Percentiles rank a stretch among this genome's conserved stretches.
phyloP scores from a whole-genome alignment of 2,888 invertebrate genomes.

The Cantharis rufa region DNA sequence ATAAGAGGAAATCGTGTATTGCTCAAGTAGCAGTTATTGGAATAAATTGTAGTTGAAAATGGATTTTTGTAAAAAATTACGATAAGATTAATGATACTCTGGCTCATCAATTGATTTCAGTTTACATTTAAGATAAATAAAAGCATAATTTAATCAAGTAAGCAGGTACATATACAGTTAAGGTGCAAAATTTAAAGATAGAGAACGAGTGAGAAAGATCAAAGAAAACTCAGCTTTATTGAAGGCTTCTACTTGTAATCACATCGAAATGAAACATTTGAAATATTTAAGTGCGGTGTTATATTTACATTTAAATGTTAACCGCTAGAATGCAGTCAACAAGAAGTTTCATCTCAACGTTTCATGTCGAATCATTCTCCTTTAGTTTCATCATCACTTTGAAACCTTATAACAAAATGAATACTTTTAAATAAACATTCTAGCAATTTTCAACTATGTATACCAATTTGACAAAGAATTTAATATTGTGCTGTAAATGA shows the following conservation, averaged over 20 bases:
- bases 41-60: too few relatives aligned
- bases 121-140: background rate
- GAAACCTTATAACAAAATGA: slow-evolving; percentile 10
- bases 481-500: background rate
- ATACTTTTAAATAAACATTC: background rate
- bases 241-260: slow-evolving; percentile 2
- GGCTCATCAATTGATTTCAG: background rate
- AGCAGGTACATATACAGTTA: background rate
- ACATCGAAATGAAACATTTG: slow-evolving; percentile 17
- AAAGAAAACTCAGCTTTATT: background rate
- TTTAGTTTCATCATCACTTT: slow-evolving; percentile 17
- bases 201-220: background rate
- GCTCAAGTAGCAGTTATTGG: too few relatives aligned
- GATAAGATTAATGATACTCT: too few relatives aligned
- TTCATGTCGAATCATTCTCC: slow-evolving; percentile 13
- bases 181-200: background rate
- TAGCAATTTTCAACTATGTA: background rate
- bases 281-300: slow-evolving; percentile 11
- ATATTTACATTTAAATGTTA: slow-evolving; percentile 20
- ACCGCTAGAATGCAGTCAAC: slow-evolving; percentile 18
- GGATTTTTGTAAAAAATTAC: too few relatives aligned
- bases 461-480: background rate
- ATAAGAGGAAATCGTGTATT: too few relatives aligned
- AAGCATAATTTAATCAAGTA: background rate
- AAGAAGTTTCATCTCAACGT: slow-evolving; percentile 23